Evolutionary conservation across 2,888 invertebrate species (phyloP).

Genomic region (Lycophotia porphyrea): DNA sequence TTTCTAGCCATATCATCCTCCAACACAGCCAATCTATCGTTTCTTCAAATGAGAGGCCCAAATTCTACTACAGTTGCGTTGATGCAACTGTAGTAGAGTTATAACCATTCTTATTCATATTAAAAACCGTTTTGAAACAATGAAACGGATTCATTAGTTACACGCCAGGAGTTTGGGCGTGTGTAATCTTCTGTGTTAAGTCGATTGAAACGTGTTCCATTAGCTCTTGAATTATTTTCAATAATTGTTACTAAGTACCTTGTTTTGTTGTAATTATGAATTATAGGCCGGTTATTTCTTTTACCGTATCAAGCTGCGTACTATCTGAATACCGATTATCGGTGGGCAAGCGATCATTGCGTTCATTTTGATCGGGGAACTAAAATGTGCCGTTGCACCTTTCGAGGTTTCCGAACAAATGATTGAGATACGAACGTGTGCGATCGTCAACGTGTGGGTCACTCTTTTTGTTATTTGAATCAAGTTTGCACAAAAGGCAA

Average conservation of each 20-base stretch:
- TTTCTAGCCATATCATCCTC: not conserved
- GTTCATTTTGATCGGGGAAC: not conserved
- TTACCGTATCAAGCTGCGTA: not conserved
- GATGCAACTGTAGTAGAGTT: not conserved
- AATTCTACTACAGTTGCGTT: too few species aligned
- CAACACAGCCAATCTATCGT: not conserved
- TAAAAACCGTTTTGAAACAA: constrained; percentile 60
- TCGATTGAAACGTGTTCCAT: constrained; percentile 56
- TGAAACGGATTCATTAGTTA: constrained; percentile 64
- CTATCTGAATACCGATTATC: not conserved
- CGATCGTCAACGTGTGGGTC: not conserved
- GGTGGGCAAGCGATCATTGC: not conserved
- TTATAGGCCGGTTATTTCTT: not conserved
- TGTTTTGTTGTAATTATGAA: constrained; percentile 15
- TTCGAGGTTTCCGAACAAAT: not conserved
- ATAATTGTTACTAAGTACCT: constrained; percentile 39
- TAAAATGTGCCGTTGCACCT: too few species aligned
- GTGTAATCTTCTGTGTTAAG: constrained; percentile 62
- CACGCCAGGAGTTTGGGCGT: constrained; percentile 59
- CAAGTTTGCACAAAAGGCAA: not conserved
- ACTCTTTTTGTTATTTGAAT: constrained; percentile 6
- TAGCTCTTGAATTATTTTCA: constrained; percentile 40
- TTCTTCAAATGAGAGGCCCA: constrained; percentile 18
- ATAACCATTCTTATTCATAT: constrained; percentile 43
- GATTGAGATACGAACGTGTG: not conserved